Conservation (phyloP, 2,113 vertebrate species). For the Aldabrachelys gigantea region DNA sequence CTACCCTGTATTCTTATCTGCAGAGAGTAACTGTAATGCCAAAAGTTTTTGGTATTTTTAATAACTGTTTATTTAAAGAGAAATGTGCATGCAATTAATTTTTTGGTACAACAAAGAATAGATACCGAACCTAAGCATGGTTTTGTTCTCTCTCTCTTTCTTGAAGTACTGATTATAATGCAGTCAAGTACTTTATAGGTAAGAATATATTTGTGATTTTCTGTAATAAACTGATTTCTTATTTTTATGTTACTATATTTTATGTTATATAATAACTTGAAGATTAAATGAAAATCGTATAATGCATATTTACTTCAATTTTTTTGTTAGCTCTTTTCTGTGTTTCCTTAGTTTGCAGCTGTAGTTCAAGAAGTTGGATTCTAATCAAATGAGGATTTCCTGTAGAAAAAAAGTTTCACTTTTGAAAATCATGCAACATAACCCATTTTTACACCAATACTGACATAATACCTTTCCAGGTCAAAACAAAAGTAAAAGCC, state of each 20-base stretch:
- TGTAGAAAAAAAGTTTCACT: background rate
- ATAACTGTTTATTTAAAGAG: background rate
- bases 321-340: background rate
- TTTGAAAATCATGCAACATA: background rate
- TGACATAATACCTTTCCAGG: background rate
- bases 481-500: background rate
- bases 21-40: background rate
- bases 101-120: background rate
- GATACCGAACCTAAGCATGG: background rate
- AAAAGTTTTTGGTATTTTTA: background rate
- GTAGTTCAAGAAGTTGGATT: background rate
- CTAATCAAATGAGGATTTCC: background rate
- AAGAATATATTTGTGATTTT: background rate
- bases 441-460: background rate
- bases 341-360: background rate
- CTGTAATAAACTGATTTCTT: background rate
- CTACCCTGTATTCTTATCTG: background rate
- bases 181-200: rapidly evolving
- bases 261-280: background rate
- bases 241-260: background rate
- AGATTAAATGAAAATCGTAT: rapidly evolving
- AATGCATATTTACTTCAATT: background rate
- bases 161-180: background rate
- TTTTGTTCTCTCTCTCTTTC: background rate
- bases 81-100: background rate